A percentile compares a stretch with the other conserved stretches of the same genome.
Evolutionary conservation across 2,888 invertebrate species (phyloP).

Genomic region (Lepidochitona cinerea): DNA sequence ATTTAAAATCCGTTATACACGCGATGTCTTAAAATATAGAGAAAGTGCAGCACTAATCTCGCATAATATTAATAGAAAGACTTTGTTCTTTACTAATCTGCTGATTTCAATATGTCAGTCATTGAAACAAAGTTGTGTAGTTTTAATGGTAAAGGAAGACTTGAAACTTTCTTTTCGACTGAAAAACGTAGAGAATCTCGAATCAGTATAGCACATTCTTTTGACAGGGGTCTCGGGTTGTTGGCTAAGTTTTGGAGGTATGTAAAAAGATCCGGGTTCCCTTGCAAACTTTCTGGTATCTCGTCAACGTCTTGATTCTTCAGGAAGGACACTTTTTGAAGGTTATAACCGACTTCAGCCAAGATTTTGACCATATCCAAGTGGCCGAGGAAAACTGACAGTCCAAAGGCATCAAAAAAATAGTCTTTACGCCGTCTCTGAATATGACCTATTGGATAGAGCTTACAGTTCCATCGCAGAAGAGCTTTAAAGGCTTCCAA

Average conservation of each 20-base stretch:
- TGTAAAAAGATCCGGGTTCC: constrained; percentile 35
- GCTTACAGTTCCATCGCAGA: constrained; percentile 40
- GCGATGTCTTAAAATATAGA: too few species aligned
- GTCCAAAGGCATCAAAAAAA: constrained; percentile 45
- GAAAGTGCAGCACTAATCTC: too few species aligned
- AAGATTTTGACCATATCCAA: constrained; percentile 44
- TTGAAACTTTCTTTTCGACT: constrained; percentile 28
- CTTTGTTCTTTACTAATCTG: too few species aligned
- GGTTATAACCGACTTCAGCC: constrained; percentile 44
- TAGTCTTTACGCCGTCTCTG: constrained; percentile 34
- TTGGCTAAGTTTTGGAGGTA: constrained; percentile 30
- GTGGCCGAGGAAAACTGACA: constrained; percentile 45
- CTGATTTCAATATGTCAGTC: constrained; percentile 29
- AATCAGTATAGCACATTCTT: constrained; percentile 30
- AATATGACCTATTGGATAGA: constrained; percentile 40
- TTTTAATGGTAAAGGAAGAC: constrained; percentile 45
- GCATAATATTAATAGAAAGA: too few species aligned
- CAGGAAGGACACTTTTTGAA: constrained; percentile 30
- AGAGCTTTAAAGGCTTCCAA: constrained; percentile 35
- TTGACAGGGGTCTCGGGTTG: constrained; percentile 33
- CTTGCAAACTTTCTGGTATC: constrained; percentile 28
- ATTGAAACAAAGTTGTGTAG: constrained; percentile 40
- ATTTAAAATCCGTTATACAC: too few species aligned
- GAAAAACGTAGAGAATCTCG: constrained; percentile 31
- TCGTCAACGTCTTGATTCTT: constrained; percentile 14